Evolutionary conservation across 2,797 vertebrate genomes (phyloP), one percentile per base, ranked within the genome.

Genomic region (Bradypodion ventrale): DNA sequence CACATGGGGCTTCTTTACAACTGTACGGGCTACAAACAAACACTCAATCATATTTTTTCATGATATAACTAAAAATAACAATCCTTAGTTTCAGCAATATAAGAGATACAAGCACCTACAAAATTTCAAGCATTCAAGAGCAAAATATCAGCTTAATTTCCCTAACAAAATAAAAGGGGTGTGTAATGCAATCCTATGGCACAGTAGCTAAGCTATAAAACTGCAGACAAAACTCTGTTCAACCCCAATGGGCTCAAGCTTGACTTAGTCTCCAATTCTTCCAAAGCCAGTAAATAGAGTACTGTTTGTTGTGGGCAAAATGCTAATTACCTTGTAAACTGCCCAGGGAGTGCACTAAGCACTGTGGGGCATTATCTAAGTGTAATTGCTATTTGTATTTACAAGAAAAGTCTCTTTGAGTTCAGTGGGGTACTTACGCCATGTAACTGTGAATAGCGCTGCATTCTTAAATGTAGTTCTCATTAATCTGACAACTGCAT

Each of bases 1-100:
- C 93, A 87, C 98, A 99, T 0, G 99, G 98, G 66, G 98, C 97
- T 68, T 99, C 98, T 95, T 96, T 98, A 93, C 99, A 99, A 94
- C 98, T 99, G 91, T 99, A 96, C 8, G 98, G 98, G 86, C 98
- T 99, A 65, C 10, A 93, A 75, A 72, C 87, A 1, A n/a, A 91
- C 86, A 89, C 16, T 70, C 0, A 81, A 16, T 82, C 72, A 44
- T 27, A 52, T 59, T 62, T 75, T 46, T 42, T 52, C 7, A 69
- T 49, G 7, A 52, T 70, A n/a, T n/a, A n/a, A n/a, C n/a, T n/a
- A n/a, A n/a, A n/a, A n/a, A n/a, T n/a, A n/a, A n/a, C 19, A 63
- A 16, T 42, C 7, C 2, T 19, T 52, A 7, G 73, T 12, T 35
- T 15, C 1, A 62, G 59, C 0, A 83, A 44, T n/a, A 87, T 40